Conservation (phyloP, 1,140 invertebrate genomes). For the Platyscapa corneri region DNA sequence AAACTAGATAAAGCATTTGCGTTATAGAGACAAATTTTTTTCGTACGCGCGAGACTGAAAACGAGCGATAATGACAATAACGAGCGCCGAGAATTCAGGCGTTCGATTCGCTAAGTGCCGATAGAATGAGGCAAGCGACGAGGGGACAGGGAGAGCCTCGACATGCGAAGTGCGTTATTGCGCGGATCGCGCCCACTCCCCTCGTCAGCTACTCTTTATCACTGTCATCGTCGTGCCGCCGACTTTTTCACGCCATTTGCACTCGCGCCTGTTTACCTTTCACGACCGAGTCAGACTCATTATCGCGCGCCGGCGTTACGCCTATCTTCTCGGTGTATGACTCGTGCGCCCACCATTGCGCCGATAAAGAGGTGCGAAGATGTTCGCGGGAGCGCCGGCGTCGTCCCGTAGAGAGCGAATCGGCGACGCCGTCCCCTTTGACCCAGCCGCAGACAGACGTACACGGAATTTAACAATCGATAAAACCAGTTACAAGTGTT, state of each 20-base stretch:
- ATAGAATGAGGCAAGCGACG: too few relatives aligned
- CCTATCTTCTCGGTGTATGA: background rate
- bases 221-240: background rate
- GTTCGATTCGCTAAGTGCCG: too few relatives aligned
- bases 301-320: background rate
- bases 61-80: too few relatives aligned
- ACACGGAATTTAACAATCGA: background rate
- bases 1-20: background rate
- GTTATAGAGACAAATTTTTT: background rate
- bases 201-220: background rate
- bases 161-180: too few relatives aligned
- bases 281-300: background rate
- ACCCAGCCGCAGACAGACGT: background rate
- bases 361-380: constrained; percentile 2
- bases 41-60: too few relatives aligned
- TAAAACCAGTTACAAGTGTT: background rate
- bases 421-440: background rate
- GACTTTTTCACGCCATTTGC: background rate
- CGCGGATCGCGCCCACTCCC: background rate
- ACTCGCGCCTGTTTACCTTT: background rate
- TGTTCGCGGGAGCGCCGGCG: background rate
- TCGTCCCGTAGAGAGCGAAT: background rate
- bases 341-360: background rate
- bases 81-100: too few relatives aligned
- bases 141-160: too few relatives aligned